Base-by-base conservation (phyloP, 2,797 vertebrate genomes). In the Chromis chromis region DNA sequence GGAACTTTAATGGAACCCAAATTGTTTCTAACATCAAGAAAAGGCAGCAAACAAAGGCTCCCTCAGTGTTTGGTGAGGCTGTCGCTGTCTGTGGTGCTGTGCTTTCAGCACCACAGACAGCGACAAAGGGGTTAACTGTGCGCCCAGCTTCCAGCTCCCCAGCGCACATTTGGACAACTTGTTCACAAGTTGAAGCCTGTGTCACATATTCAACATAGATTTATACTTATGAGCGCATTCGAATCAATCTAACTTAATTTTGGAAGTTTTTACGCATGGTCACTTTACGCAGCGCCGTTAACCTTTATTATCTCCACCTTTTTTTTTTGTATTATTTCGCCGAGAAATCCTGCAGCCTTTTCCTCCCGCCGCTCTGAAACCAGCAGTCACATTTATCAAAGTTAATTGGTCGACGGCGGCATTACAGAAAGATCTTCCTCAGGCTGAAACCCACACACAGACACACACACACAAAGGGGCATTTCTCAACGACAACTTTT, bases 81-180 rank as follows among this genome's bases (percentile, higher is more conserved):
- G 68, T 62, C 67, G 76, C 89, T 89, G 76, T 88, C 86, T 53
- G n/a, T 21, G 74, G 80, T 81, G 64, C 76, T 84, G 79, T 65
- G 52, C 24, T 33, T 57, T 88, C 89, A 92, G 93, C 60, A 92
- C 93, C 92, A 64, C 60, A 54, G 90, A 92, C 86, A 93, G 92
- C 64, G 79, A 81, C 63, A 39, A 22, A 44, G 53, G 14, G 28
- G 12, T 59, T 58, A 59, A 62, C 40, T 1, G 50, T 27, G 48
- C 10, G 39, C 52, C 55, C 42, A 48, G 31, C 53, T 65, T 52
- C 25, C 54, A 44, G 42, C 46, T 48, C 25, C 66, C 53, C 33
- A 13, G 13, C 44, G n/a, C 21, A 49, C 65, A 57, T 62, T 7
- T 57, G 36, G 25, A 46, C 3, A 69, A 78, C 76, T 73, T 80